Evolutionary conservation across 2,888 invertebrate genomes (phyloP).

Genomic region (Acleris laterana): DNA sequence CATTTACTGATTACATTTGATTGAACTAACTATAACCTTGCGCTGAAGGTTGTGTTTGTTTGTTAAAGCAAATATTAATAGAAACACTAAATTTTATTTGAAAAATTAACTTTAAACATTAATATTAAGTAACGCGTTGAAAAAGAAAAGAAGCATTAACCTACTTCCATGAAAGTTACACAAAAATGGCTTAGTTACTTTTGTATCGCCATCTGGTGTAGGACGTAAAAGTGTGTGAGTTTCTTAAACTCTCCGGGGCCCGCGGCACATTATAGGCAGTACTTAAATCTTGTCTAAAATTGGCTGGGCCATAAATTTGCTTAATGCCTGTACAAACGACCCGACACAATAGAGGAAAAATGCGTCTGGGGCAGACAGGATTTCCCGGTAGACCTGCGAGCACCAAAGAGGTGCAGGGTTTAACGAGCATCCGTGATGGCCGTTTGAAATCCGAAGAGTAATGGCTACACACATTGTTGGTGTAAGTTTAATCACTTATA

Average conservation of each 20-base stretch:
- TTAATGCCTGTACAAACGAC: slow-evolving; percentile 66
- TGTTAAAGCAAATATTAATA: no score
- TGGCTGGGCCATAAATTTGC: slow-evolving; percentile 61
- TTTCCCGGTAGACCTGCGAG: slow-evolving; percentile 34
- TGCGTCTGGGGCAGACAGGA: slow-evolving; percentile 37
- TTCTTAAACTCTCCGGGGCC: slow-evolving; percentile 46
- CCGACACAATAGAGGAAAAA: slow-evolving; percentile 55
- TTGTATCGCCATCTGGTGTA: slow-evolving; percentile 27
- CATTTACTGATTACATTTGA: no score
- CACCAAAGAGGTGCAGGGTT: slow-evolving; percentile 12
- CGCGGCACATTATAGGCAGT: slow-evolving; percentile 56
- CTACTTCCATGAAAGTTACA: slow-evolving; percentile 16
- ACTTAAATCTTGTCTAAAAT: slow-evolving; percentile 69
- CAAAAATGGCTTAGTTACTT: slow-evolving; percentile 16
- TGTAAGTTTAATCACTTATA: not conserved
- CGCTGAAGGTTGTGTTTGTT: no score
- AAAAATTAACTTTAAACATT: no score
- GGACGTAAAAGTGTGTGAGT: slow-evolving; percentile 50
- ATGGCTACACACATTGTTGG: slow-evolving; percentile 8
- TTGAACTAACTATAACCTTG: no score
- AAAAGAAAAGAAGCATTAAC: not conserved
- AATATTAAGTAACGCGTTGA: not conserved
- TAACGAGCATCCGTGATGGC: slow-evolving; percentile 43
- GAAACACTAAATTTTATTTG: no score
- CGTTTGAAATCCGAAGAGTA: slow-evolving; percentile 8